These are phyloP conservation scores for Capitulum mitella DNA, from an alignment of 2,888 invertebrate species.

Conservation along the genomic window DNA sequence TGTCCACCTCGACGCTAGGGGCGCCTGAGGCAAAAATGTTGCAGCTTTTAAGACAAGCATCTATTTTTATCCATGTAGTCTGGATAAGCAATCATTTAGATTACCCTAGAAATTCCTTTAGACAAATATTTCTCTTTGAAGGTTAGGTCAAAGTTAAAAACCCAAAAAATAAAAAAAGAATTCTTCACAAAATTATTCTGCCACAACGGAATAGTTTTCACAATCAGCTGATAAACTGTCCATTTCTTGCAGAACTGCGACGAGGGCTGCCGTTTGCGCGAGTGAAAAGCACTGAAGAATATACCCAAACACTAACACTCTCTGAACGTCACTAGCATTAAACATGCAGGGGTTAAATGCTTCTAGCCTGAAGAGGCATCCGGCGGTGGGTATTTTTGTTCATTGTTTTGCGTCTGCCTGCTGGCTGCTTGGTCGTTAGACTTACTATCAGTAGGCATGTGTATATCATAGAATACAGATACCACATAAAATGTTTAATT, in stretches of 20 bases:
- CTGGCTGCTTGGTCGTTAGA: not conserved
- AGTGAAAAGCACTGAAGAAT: too few species aligned
- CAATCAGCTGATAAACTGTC: not conserved
- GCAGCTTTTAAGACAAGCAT: not conserved
- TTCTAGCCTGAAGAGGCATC: constrained; percentile 32
- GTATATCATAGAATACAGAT: too few species aligned
- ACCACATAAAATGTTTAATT: too few species aligned
- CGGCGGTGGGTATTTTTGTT: constrained; percentile 30
- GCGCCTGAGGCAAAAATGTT: not conserved
- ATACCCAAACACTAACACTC: too few species aligned
- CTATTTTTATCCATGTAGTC: too few species aligned
- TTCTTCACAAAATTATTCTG: not conserved
- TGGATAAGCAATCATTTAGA: too few species aligned
- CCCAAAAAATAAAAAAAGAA: not conserved
- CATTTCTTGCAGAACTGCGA: not conserved
- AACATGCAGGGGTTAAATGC: constrained; percentile 30
- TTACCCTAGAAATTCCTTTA: too few species aligned
- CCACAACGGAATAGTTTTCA: not conserved
- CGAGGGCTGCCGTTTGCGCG: not conserved
- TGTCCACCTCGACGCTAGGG: not conserved
- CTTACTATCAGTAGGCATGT: too few species aligned
- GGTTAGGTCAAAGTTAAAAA: not conserved
- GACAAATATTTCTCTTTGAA: too few species aligned
- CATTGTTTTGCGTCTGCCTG: not conserved
- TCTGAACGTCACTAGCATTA: too few species aligned